Percentiles rank a stretch among this genome's conserved stretches.
These are phyloP conservation scores for Radopholus similis DNA, from an alignment of 1,140 invertebrate species.

Conservation along the genomic window DNA sequence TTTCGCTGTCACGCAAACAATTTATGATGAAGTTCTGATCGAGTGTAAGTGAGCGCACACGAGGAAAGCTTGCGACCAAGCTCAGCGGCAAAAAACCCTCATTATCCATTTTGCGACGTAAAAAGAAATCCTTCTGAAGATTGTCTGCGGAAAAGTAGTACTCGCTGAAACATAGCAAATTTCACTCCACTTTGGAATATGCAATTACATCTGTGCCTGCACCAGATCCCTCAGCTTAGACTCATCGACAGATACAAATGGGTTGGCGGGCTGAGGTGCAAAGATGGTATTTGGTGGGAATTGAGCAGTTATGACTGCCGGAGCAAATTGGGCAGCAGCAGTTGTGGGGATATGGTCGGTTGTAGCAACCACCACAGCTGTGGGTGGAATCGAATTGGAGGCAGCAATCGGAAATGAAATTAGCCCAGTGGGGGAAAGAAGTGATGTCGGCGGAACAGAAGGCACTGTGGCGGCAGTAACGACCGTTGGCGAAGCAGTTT, in stretches of 20 bases:
- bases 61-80: constrained; percentile 89
- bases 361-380: constrained; percentile 25
- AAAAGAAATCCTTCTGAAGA: constrained; percentile 87
- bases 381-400: constrained; percentile 35
- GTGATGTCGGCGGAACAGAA: constrained; percentile 46
- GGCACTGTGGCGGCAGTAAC: no score
- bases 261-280: constrained; percentile 7
- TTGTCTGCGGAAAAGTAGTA: constrained; percentile 99
- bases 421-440: constrained; percentile 44
- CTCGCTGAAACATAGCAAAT: constrained; percentile 70
- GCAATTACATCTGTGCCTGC: constrained; percentile 54
- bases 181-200: neutral
- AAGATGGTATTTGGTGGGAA: constrained; percentile 24
- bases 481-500: neutral
- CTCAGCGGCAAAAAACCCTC: constrained; percentile 87
- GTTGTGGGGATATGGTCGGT: constrained; percentile 18
- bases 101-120: constrained; percentile 89
- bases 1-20: constrained; percentile 51
- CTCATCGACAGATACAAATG: constrained; percentile 20
- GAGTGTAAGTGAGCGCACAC: constrained; percentile 79
- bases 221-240: constrained; percentile 53
- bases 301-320: constrained; percentile 15
- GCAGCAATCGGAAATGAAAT: constrained; percentile 32
- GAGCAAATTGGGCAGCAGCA: constrained; percentile 10
- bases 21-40: constrained; percentile 76